These are phyloP conservation scores for Clinocottus analis DNA, from an alignment of 2,113 vertebrate species.

Conservation along the genomic window DNA sequence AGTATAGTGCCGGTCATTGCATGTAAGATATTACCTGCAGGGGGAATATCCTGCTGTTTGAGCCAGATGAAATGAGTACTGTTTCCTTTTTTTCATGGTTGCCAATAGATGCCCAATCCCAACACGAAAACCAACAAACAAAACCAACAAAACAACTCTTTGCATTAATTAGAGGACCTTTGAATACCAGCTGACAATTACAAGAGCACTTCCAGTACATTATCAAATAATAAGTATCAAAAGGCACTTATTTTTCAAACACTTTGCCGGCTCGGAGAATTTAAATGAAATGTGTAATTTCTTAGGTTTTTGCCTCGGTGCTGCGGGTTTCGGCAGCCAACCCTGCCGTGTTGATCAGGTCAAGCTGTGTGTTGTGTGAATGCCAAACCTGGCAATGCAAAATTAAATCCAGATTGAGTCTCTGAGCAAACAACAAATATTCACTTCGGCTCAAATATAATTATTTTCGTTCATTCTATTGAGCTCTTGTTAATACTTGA, in stretches of 20 bases:
- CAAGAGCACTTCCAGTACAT: background rate
- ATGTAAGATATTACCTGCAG: conserved; percentile 30
- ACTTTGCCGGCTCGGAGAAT: too few species aligned
- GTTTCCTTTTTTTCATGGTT: background rate
- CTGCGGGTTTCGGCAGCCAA: background rate
- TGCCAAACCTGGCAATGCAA: background rate
- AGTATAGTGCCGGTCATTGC: too few species aligned
- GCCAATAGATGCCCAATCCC: background rate
- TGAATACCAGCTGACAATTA: background rate
- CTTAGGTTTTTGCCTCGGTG: background rate
- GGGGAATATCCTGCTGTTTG: conserved; percentile 32
- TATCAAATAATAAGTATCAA: background rate
- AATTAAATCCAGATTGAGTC: background rate
- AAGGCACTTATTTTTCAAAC: background rate
- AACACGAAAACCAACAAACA: background rate
- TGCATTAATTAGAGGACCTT: background rate
- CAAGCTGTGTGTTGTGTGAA: background rate
- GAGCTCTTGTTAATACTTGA: background rate
- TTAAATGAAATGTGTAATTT: background rate
- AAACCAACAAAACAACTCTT: conserved; percentile 5
- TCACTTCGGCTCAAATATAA: background rate
- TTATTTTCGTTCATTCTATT: background rate
- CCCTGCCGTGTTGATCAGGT: background rate
- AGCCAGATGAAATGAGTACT: background rate
- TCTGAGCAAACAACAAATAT: background rate